These are phyloP conservation scores for Percopsis transmontana DNA, from an alignment of 2,113 vertebrate genomes.

Conservation along the genomic window DNA sequence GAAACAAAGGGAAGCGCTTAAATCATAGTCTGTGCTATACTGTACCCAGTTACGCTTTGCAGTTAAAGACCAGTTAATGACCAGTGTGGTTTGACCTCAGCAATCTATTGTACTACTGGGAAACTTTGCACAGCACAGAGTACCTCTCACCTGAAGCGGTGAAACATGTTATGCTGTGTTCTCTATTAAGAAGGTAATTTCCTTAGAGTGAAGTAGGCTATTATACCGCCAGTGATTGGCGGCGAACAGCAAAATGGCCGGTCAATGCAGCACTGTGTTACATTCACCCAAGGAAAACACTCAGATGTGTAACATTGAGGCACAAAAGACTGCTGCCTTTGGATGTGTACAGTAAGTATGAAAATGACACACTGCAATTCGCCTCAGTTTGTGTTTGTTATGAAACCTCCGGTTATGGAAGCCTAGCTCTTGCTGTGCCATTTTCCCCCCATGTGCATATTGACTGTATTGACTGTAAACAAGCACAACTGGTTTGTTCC, in stretches of 20 bases:
- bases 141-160: neutral
- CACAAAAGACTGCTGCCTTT: neutral
- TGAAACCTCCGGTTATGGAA: neutral
- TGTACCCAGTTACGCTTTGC: neutral
- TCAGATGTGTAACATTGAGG: neutral
- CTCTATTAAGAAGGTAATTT: constrained; percentile 7
- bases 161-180: constrained; percentile 35
- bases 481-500: neutral
- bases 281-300: constrained; percentile 15
- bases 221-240: neutral
- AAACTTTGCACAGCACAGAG: neutral
- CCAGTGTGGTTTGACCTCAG: neutral
- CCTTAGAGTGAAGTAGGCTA: neutral
- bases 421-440: neutral
- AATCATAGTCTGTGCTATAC: neutral
- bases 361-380: neutral
- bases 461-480: constrained; percentile 11
- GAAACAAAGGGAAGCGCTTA: neutral
- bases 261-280: constrained; percentile 13
- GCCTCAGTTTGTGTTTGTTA: neutral
- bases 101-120: neutral
- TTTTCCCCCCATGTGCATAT: neutral
- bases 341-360: too few relatives aligned
- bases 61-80: neutral
- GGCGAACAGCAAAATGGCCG: neutral